A percentile compares a stretch with the other conserved stretches of the same genome.
Evolutionary conservation across 2,797 vertebrate genomes (phyloP).

Genomic region (Sebastiscus albofasciatus): DNA sequence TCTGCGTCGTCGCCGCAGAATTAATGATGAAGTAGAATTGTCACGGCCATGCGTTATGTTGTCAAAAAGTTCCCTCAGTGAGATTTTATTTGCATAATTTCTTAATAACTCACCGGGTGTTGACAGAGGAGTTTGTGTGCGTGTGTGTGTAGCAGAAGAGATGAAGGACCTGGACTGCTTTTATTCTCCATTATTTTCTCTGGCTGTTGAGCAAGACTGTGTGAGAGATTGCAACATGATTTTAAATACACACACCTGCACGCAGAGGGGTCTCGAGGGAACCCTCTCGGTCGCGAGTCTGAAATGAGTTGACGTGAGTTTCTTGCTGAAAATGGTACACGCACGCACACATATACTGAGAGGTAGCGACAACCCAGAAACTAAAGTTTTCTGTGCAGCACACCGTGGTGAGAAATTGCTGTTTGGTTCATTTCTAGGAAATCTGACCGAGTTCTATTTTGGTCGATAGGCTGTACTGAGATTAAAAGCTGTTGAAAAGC

Average conservation of each 20-base stretch:
- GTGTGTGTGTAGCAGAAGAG: background rate
- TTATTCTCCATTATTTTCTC: background rate
- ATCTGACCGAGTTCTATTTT: slow-evolving; percentile 21
- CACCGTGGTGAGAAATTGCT: slow-evolving; percentile 35
- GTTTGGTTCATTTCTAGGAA: slow-evolving; percentile 37
- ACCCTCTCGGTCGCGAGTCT: background rate
- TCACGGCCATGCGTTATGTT: slow-evolving; percentile 17
- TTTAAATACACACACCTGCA: slow-evolving; percentile 13
- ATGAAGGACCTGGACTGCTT: background rate
- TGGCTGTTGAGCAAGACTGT: background rate
- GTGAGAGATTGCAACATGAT: slow-evolving; percentile 7
- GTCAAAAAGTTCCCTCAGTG: slow-evolving; percentile 36
- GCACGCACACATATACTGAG: background rate
- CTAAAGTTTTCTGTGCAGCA: background rate
- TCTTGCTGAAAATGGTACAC: background rate
- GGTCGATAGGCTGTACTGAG: slow-evolving; percentile 16
- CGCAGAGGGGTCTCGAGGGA: slow-evolving; percentile 3
- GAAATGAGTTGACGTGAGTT: slow-evolving; percentile 14
- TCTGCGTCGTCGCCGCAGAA: slow-evolving; percentile 3
- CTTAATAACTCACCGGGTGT: slow-evolving; percentile 25
- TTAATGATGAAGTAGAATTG: slow-evolving; percentile 31
- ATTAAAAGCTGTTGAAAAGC: slow-evolving; percentile 50
- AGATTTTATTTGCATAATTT: slow-evolving; percentile 52
- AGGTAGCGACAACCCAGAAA: background rate
- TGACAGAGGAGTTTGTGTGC: background rate